Percentiles rank a stretch among this genome's conserved stretches.
phyloP scores from a whole-genome alignment of 2,113 vertebrate genomes.

The Desmodus rotundus region DNA sequence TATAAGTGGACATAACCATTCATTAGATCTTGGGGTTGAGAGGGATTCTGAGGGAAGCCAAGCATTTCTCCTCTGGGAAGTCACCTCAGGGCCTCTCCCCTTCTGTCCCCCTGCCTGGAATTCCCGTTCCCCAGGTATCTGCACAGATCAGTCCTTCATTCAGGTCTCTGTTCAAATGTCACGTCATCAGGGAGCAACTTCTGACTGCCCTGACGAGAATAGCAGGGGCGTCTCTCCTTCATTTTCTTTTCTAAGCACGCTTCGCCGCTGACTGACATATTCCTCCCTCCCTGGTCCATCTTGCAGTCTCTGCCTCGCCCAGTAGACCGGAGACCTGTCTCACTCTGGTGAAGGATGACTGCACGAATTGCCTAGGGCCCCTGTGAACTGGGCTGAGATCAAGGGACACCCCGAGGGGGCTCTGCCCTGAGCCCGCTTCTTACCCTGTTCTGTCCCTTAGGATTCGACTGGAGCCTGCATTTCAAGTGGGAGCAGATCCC shows the following conservation, averaged over 20 bases:
- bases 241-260: not conserved
- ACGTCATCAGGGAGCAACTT: not conserved
- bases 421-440: not conserved
- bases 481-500: slow-evolving; percentile 99
- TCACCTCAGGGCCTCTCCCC: not conserved
- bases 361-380: not conserved
- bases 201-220: not conserved
- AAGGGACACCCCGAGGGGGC: not conserved
- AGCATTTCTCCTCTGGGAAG: not conserved
- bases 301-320: not conserved
- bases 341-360: not conserved
- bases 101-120: not conserved
- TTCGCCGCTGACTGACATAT: not conserved
- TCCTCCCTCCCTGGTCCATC: not conserved
- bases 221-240: not conserved
- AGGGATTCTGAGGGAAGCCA: not conserved
- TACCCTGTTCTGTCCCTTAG: slow-evolving; percentile 75
- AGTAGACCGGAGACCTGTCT: not conserved
- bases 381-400: not conserved
- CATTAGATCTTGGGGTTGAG: not conserved
- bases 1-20: not conserved
- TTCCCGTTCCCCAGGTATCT: not conserved
- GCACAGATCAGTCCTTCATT: not conserved
- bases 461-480: slow-evolving; percentile 99
- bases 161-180: not conserved